phyloP scores from a whole-genome alignment of 2,888 invertebrate genomes.

The Agrilus mali region DNA sequence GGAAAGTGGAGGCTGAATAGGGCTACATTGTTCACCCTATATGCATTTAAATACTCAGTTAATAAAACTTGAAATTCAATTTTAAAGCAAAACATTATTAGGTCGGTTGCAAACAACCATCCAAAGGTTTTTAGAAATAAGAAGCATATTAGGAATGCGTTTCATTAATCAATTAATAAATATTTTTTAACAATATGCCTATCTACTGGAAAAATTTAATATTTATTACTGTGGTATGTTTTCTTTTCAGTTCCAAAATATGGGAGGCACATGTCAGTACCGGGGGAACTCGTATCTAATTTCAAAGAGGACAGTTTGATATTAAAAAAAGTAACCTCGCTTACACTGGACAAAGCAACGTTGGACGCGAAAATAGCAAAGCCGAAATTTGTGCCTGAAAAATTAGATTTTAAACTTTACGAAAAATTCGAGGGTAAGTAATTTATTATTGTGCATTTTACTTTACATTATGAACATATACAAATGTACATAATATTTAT shows the following conservation, averaged over 20 bases:
- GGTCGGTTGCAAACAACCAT: too few species aligned
- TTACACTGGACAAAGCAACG: constrained; percentile 61
- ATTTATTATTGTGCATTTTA: background rate
- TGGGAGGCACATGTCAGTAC: constrained; percentile 30
- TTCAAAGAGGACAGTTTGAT: constrained; percentile 54
- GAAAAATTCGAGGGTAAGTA: constrained; percentile 85
- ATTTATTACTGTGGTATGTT: background rate
- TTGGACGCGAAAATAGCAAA: constrained; percentile 52
- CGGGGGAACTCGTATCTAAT: constrained; percentile 28
- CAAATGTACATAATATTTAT: too few species aligned
- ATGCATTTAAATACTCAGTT: background rate
- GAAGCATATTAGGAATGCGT: too few species aligned
- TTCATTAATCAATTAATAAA: too few species aligned
- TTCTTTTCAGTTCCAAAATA: constrained; percentile 21
- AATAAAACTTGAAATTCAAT: too few species aligned
- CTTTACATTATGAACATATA: too few species aligned
- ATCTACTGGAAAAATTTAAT: too few species aligned
- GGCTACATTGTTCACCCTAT: background rate
- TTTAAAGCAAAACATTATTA: too few species aligned
- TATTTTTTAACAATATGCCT: too few species aligned
- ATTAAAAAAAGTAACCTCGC: constrained; percentile 71
- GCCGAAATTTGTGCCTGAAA: constrained; percentile 72
- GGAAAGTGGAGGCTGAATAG: too few species aligned
- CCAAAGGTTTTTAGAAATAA: too few species aligned
- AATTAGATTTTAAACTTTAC: constrained; percentile 73